Conservation (phyloP, 2,888 invertebrate species). For the Metopia argyrocephala region DNA sequence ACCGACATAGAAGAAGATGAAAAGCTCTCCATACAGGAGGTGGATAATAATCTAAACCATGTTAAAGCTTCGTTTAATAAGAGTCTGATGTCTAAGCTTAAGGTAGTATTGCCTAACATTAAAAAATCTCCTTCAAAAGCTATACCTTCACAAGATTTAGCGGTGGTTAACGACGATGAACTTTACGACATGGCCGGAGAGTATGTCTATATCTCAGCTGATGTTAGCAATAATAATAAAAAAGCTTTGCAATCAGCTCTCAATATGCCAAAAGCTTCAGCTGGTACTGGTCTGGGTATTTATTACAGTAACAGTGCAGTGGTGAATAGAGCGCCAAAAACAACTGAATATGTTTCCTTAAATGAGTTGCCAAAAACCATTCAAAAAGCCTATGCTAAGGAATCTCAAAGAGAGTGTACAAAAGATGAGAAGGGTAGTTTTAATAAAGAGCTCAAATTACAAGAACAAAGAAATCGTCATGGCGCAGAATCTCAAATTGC, state of each 20-base stretch:
- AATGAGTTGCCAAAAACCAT: slow-evolving; percentile 85
- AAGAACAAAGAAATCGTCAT: slow-evolving; percentile 66
- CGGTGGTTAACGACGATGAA: slow-evolving; percentile 77
- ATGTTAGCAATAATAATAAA: slow-evolving; percentile 86
- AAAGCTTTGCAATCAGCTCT: slow-evolving; percentile 62
- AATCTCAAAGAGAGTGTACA: slow-evolving; percentile 62
- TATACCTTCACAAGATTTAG: slow-evolving; percentile 75
- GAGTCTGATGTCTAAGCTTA: slow-evolving; percentile 86
- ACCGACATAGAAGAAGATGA: slow-evolving; percentile 72
- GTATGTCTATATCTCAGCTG: slow-evolving; percentile 91
- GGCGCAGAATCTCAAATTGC: slow-evolving; percentile 68
- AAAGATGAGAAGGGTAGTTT: slow-evolving; percentile 60
- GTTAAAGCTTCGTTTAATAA: slow-evolving; percentile 79
- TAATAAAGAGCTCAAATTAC: slow-evolving; percentile 51
- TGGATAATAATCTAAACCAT: slow-evolving; percentile 76
- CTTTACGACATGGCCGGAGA: slow-evolving; percentile 82
- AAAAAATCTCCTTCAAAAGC: slow-evolving; percentile 81
- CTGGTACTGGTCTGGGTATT: slow-evolving; percentile 73
- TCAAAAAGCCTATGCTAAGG: slow-evolving; percentile 68
- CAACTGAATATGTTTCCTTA: slow-evolving; percentile 86
- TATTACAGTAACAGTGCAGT: slow-evolving; percentile 84
- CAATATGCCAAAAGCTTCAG: slow-evolving; percentile 66
- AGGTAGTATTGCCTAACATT: slow-evolving; percentile 82
- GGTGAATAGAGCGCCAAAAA: slow-evolving; percentile 72
- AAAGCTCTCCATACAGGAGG: slow-evolving; percentile 66